Percentiles rank a stretch among this genome's conserved stretches.
phyloP scores from a whole-genome alignment of 2,888 invertebrate species.

The Drosophila kokeensis region DNA sequence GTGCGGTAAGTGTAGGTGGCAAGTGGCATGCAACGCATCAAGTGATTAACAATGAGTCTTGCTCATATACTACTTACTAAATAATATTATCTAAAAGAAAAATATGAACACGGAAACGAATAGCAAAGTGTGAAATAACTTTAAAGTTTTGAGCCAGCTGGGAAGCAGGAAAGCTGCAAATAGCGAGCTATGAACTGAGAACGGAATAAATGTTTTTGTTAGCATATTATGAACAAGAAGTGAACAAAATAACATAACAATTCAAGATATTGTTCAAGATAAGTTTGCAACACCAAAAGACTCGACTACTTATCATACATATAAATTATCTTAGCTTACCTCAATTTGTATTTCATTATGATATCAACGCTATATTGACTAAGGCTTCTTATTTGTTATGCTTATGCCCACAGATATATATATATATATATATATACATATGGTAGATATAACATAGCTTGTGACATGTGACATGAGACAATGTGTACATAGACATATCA shows the following conservation, averaged over 20 bases:
- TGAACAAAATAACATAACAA: too few species aligned
- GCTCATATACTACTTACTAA: not conserved
- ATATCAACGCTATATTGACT: not conserved
- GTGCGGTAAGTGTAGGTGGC: constrained; percentile 65
- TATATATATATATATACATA: not conserved
- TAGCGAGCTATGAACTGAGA: not conserved
- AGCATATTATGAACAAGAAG: not conserved
- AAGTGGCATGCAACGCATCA: not conserved
- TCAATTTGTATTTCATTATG: not conserved
- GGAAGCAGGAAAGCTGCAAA: not conserved
- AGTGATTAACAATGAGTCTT: not conserved
- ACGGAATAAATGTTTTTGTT: not conserved
- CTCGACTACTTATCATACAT: too few species aligned
- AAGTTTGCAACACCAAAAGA: too few species aligned
- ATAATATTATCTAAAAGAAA: not conserved
- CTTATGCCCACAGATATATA: not conserved
- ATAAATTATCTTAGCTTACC: not conserved
- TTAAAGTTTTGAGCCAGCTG: not conserved
- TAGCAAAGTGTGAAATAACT: not conserved
- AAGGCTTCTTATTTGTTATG: too few species aligned
- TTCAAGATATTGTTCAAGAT: too few species aligned
- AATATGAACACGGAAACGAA: too few species aligned
- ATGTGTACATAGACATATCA: not conserved
- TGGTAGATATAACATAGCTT: not conserved
- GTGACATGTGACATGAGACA: not conserved